Evolutionary conservation across 92 coral and sea anemone genomes (phyloP).

Genomic region (Phymanthus crucifer): DNA sequence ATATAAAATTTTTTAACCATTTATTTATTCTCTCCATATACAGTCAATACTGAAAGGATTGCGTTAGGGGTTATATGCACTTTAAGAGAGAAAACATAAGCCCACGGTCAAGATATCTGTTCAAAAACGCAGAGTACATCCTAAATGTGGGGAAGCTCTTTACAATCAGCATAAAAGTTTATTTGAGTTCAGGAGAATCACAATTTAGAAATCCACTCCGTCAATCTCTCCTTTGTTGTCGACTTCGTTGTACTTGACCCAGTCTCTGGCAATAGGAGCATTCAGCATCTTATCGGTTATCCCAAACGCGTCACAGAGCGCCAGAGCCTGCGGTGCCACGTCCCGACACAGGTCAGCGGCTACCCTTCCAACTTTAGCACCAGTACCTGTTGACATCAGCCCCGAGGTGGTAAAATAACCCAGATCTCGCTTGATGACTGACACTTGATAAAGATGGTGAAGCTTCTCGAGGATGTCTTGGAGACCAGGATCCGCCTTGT

Average conservation of each 20-base stretch:
- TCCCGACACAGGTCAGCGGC: constrained; percentile 79
- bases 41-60: no score
- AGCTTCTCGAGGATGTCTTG: constrained; percentile 69
- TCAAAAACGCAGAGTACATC: no score
- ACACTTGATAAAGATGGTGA: constrained; percentile 65
- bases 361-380: constrained; percentile 60
- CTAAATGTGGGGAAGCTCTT: no score
- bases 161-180: no score
- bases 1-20: no score
- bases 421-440: constrained; percentile 63
- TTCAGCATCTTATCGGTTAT: constrained; percentile 78
- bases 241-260: constrained; percentile 75
- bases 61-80: no score
- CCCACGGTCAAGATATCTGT: no score
- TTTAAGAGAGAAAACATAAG: no score
- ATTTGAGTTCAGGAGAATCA: no score
- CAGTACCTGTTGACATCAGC: constrained; percentile 63
- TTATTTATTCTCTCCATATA: no score
- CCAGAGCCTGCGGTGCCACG: constrained; percentile 74
- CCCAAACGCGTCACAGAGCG: constrained; percentile 92
- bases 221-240: constrained; percentile 74
- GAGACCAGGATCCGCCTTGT: constrained; percentile 60
- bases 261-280: constrained; percentile 89
- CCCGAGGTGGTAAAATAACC: constrained; percentile 75
- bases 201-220: no score